Evolutionary conservation across 2,113 vertebrate genomes (phyloP).

Genomic region (Notarius quadriscutis): DNA sequence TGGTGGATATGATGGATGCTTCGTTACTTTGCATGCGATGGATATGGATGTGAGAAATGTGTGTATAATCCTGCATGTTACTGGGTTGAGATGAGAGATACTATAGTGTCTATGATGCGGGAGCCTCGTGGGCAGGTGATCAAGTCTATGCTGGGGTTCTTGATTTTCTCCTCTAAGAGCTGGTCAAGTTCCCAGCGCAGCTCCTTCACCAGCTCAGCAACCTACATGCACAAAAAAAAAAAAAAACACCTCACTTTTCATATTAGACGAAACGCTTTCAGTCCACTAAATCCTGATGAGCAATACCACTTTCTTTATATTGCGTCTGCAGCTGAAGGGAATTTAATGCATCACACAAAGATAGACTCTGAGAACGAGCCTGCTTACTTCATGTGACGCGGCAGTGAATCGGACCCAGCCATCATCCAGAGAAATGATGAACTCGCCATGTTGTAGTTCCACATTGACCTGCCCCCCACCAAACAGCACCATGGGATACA

Average conservation of each 20-base stretch:
- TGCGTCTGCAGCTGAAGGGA: background rate
- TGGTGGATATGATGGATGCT: background rate
- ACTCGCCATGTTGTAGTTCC: slow-evolving; percentile 82
- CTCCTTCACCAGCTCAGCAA: slow-evolving; percentile 92
- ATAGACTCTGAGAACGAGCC: background rate
- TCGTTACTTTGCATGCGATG: background rate
- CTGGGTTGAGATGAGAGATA: slow-evolving; percentile 92
- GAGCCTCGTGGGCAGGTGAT: slow-evolving; percentile 90
- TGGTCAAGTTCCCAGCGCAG: slow-evolving; percentile 91
- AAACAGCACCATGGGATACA: slow-evolving; percentile 89
- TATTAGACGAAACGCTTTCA: background rate
- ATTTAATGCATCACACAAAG: background rate
- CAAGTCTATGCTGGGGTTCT: slow-evolving; percentile 89
- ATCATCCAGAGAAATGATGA: slow-evolving; percentile 88
- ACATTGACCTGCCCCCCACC: slow-evolving; percentile 89
- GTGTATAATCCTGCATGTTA: slow-evolving; percentile 52
- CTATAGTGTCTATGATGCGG: slow-evolving; percentile 90
- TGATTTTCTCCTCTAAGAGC: slow-evolving; percentile 94
- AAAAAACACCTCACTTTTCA: background rate
- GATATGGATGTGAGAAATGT: background rate
- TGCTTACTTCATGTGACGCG: slow-evolving; percentile 85
- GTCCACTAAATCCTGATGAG: background rate
- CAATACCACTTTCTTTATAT: background rate
- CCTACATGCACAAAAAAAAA: slow-evolving; percentile 66
- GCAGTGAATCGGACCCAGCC: slow-evolving; percentile 94